A percentile compares a stretch with the other conserved stretches of the same genome.
Evolutionary conservation across 2,888 invertebrate genomes (phyloP).

Genomic region (Orchestes rusci): DNA sequence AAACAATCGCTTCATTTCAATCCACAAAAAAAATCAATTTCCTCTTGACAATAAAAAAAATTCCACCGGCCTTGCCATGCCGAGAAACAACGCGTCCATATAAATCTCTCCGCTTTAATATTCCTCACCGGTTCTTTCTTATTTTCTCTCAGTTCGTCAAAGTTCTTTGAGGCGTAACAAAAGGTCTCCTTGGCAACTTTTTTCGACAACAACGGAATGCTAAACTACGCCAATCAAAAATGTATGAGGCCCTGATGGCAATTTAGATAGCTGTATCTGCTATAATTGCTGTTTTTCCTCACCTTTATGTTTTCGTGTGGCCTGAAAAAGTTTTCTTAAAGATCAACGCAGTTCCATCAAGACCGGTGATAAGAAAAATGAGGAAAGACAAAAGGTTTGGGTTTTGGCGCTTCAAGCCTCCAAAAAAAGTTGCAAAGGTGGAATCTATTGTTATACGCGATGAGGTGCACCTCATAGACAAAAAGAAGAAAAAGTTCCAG

Average conservation of each 20-base stretch:
- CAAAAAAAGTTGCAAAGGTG: conserved; percentile 5
- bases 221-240: conserved; percentile 17
- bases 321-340: conserved; percentile 11
- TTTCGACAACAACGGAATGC: conserved; percentile 11
- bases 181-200: conserved; percentile 5
- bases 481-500: no score
- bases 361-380: no score
- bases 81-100: no score
- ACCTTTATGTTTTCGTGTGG: conserved; percentile 13
- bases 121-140: not conserved
- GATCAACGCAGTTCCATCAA: no score
- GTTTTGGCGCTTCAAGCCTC: conserved; percentile 3
- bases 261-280: conserved; percentile 24
- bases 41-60: no score
- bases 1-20: no score
- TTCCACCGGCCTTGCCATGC: no score
- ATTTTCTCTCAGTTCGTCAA: conserved; percentile 6
- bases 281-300: conserved; percentile 24
- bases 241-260: conserved; percentile 18
- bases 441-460: no score
- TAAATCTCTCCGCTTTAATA: no score
- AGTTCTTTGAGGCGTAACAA: conserved; percentile 9
- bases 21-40: no score
- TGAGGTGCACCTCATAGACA: no score
- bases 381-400: no score